phyloP scores from a whole-genome alignment of 2,797 vertebrate genomes.

The Poeciliopsis turneri region DNA sequence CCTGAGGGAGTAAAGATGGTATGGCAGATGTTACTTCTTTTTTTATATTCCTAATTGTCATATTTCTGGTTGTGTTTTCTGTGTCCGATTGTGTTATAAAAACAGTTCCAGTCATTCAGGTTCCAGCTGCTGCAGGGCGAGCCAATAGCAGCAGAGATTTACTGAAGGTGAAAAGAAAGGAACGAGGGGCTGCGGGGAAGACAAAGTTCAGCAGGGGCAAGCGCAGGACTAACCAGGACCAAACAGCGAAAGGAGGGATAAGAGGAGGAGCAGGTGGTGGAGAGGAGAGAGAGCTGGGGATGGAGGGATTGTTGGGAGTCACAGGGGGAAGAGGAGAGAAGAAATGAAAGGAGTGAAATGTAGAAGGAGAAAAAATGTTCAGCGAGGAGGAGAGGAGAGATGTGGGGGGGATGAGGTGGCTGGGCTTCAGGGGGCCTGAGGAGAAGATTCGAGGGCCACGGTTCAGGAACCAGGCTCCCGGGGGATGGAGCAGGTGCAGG shows the following conservation, averaged over 20 bases:
- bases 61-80: conserved; percentile 37
- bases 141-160: conserved; percentile 80
- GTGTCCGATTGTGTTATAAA: conserved; percentile 69
- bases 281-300: conserved; percentile 57
- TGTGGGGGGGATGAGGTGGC: conserved; percentile 63
- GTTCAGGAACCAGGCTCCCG: conserved; percentile 95
- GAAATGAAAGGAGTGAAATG: conserved; percentile 20
- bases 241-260: conserved; percentile 40
- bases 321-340: conserved; percentile 43
- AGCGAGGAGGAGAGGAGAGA: conserved; percentile 17
- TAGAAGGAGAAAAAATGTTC: conserved; percentile 12
- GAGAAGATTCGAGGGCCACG: conserved; percentile 88
- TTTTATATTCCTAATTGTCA: conserved; percentile 11
- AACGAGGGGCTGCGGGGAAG: background rate
- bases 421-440: conserved; percentile 71
- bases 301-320: conserved; percentile 44
- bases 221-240: conserved; percentile 54
- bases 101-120: conserved; percentile 89
- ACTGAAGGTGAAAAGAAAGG: conserved; percentile 76
- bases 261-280: conserved; percentile 67
- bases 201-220: conserved; percentile 17
- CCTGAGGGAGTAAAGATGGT: conserved; percentile 15
- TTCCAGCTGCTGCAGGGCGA: conserved; percentile 89
- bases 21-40: conserved; percentile 24
- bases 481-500: conserved; percentile 98